Percentiles rank a stretch among this genome's conserved stretches.
phyloP scores from a whole-genome alignment of 53 echinoderm and acorn worm species.

The Arbacia lixula region DNA sequence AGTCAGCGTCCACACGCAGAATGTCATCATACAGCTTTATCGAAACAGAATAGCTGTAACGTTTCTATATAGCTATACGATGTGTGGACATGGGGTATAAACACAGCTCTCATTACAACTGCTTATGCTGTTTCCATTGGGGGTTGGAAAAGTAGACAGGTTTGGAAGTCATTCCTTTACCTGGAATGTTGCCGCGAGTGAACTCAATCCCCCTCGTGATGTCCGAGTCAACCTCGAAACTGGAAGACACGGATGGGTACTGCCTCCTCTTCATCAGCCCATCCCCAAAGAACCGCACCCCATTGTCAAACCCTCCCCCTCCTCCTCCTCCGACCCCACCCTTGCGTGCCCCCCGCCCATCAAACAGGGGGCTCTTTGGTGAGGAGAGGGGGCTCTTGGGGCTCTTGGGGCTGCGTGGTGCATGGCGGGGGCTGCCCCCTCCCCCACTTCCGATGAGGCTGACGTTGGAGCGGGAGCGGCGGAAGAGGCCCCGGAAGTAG shows the following conservation, averaged over 20 bases:
- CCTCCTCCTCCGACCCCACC: background rate
- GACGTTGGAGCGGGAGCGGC: conserved; percentile 89
- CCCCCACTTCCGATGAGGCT: conserved; percentile 76
- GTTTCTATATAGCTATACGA: no score
- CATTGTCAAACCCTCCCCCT: background rate
- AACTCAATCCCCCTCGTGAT: conserved; percentile 87
- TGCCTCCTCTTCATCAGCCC: conserved; percentile 62
- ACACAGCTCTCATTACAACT: no score
- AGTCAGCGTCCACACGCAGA: no score
- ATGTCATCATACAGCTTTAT: no score
- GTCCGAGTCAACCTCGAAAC: conserved; percentile 71
- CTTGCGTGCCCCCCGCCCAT: background rate
- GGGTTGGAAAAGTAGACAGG: no score
- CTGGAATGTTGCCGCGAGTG: conserved; percentile 78
- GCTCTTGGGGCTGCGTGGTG: conserved; percentile 49
- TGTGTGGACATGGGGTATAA: no score
- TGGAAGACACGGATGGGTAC: conserved; percentile 54
- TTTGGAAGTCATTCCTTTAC: no score
- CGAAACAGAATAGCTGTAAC: no score
- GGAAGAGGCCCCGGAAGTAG: conserved; percentile 91
- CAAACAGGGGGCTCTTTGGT: background rate
- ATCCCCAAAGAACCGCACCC: conserved; percentile 67
- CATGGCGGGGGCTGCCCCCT: conserved; percentile 62
- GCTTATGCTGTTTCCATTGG: no score
- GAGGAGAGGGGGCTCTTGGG: conserved; percentile 7